A percentile compares a stretch with the other conserved stretches of the same genome.
Conservation (phyloP, 2,113 vertebrate species). For the Athene noctua region DNA sequence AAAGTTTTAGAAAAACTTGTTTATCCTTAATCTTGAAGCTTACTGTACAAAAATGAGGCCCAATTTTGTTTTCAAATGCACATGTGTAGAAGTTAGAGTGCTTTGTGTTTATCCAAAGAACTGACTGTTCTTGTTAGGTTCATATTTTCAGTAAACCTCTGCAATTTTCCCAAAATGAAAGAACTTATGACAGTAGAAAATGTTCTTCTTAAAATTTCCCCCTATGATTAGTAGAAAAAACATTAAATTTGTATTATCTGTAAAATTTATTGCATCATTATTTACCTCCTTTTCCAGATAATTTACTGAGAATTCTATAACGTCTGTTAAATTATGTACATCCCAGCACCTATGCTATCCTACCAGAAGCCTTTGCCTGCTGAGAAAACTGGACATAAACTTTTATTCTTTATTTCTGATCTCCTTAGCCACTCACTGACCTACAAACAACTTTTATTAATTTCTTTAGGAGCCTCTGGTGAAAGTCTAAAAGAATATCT, state of each 20-base stretch:
- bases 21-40: neutral
- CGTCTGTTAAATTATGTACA: neutral
- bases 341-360: neutral
- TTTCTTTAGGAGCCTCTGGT: neutral
- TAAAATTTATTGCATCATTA: neutral
- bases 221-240: neutral
- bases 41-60: neutral
- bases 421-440: neutral
- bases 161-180: neutral
- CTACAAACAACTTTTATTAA: neutral
- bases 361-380: neutral
- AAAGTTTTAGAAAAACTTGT: neutral
- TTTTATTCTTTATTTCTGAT: neutral
- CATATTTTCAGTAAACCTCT: neutral
- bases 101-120: neutral
- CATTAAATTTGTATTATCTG: neutral
- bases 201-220: neutral
- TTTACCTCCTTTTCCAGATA: neutral
- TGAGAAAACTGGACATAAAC: neutral
- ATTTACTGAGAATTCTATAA: neutral
- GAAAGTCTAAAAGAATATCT: neutral
- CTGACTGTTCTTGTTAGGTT: neutral
- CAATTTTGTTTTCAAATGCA: neutral
- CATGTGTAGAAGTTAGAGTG: neutral
- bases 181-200: neutral